phyloP scores from a whole-genome alignment of 2,888 invertebrate species.

The Hedya salicella region DNA sequence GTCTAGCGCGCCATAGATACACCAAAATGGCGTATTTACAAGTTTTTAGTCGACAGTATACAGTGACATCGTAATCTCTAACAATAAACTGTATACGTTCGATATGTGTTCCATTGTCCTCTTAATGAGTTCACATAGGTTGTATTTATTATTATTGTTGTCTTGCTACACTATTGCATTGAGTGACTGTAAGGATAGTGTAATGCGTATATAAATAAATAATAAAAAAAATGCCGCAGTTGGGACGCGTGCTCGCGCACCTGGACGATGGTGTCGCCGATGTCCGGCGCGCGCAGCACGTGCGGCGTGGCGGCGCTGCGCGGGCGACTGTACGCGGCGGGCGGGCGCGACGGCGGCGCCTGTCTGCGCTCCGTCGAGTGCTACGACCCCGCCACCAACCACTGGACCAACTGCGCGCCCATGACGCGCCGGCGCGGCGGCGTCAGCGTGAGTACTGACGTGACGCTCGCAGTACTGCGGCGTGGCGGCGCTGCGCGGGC shows the following conservation, averaged over 20 bases:
- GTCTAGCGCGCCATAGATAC: too few species aligned
- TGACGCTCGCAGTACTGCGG: constrained; percentile 83
- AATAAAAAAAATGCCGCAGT: too few species aligned
- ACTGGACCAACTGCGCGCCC: constrained; percentile 93
- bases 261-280: constrained; percentile 96
- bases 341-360: constrained; percentile 96
- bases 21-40: too few species aligned
- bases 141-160: too few species aligned
- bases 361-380: constrained; percentile 96
- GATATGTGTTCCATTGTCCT: too few species aligned
- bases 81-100: too few species aligned
- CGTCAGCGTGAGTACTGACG: constrained; percentile 88
- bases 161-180: too few species aligned
- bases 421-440: constrained; percentile 95
- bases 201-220: too few species aligned
- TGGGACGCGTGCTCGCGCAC: constrained; percentile 95
- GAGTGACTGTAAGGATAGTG: too few species aligned
- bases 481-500: constrained; percentile 88
- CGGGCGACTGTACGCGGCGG: constrained; percentile 94
- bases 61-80: too few species aligned
- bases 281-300: constrained; percentile 95
- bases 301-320: constrained; percentile 95
- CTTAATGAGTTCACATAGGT: too few species aligned
- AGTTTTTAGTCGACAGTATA: too few species aligned
- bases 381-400: constrained; percentile 89